Conservation (phyloP, 2,888 invertebrate species). For the Drosophila paramelanica region DNA sequence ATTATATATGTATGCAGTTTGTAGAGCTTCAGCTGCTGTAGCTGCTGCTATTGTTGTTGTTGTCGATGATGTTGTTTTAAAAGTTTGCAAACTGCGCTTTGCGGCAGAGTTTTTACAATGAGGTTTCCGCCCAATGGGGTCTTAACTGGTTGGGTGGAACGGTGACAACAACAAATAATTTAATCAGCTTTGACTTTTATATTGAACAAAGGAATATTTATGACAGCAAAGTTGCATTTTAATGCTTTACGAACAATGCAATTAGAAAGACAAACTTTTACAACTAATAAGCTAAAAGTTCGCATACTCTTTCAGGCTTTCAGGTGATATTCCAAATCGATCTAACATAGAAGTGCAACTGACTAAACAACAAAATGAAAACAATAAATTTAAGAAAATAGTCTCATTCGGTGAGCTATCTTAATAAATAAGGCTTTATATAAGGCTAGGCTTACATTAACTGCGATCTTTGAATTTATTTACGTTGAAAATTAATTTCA, state of each 20-base stretch:
- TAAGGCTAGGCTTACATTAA: not conserved
- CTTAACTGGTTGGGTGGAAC: not conserved
- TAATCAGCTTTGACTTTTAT: conserved; percentile 49
- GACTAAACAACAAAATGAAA: not conserved
- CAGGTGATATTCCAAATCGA: not conserved
- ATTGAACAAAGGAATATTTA: conserved; percentile 25
- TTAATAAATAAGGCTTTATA: not conserved
- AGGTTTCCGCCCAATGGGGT: conserved; percentile 7
- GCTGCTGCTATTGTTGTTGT: conserved; percentile 1
- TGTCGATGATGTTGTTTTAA: conserved; percentile 30
- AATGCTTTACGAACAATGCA: conserved; percentile 14
- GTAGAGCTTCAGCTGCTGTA: conserved; percentile 19
- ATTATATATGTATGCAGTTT: conserved; percentile 55
- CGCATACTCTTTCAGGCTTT: not conserved
- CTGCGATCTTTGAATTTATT: conserved; percentile 40
- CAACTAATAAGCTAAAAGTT: not conserved
- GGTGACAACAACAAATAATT: conserved; percentile 33
- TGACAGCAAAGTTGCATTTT: conserved; percentile 10
- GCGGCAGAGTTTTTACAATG: conserved; percentile 22
- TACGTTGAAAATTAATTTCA: conserved; percentile 65
- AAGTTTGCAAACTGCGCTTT: conserved; percentile 50
- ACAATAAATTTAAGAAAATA: not conserved
- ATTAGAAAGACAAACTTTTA: conserved; percentile 12
- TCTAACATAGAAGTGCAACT: no score
- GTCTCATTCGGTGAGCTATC: not conserved